Percentiles rank a stretch among this genome's conserved stretches.
Conservation (phyloP, 2,113 vertebrate genomes). For the Dasypus novemcinctus region DNA sequence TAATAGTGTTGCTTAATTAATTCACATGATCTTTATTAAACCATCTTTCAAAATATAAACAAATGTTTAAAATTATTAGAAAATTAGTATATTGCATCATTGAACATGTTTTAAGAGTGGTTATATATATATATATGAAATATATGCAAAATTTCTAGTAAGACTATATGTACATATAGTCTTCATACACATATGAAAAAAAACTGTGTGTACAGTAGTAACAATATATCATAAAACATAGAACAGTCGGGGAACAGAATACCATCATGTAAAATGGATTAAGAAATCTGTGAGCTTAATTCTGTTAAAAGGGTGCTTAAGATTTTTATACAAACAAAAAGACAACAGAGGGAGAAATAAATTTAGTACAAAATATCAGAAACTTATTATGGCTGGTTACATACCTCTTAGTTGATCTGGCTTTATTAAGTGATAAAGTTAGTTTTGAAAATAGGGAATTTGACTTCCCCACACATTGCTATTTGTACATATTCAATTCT, state of each 20-base stretch:
- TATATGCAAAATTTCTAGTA: neutral
- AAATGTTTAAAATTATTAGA: neutral
- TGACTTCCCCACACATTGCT: neutral
- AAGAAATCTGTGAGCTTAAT: neutral
- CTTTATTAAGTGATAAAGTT: neutral
- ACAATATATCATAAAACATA: neutral
- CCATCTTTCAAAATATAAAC: neutral
- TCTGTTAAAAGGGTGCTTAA: neutral
- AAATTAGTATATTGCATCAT: neutral
- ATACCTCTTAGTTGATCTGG: neutral
- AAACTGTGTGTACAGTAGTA: neutral
- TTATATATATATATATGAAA: neutral
- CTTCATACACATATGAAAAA: neutral
- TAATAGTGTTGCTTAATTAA: slow-evolving; percentile 36
- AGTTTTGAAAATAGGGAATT: neutral
- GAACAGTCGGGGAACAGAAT: neutral
- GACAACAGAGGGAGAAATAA: neutral
- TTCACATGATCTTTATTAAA: slow-evolving; percentile 8
- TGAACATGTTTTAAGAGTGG: neutral
- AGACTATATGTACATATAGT: neutral
- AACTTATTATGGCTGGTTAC: neutral
- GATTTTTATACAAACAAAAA: neutral
- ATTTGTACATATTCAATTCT: neutral
- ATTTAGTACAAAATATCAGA: neutral
- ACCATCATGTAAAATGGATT: neutral